Conservation (phyloP, 1,140 invertebrate species). For the Trachymyrmex cornetzi region DNA sequence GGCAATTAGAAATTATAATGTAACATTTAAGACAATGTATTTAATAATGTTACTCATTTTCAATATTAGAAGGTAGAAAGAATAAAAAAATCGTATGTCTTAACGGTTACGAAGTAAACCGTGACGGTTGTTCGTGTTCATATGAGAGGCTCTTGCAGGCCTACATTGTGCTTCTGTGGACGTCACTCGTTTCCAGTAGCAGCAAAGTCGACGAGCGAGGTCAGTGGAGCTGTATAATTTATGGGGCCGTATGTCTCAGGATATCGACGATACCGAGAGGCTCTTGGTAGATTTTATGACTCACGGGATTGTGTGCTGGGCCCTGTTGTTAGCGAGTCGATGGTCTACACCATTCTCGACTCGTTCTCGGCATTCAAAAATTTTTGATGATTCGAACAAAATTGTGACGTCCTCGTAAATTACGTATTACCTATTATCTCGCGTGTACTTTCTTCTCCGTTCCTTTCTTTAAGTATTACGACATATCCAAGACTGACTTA, state of each 20-base stretch:
- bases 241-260: constrained; percentile 69
- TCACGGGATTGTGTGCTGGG: constrained; percentile 34
- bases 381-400: constrained; percentile 30
- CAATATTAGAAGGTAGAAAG: not conserved
- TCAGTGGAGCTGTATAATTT: constrained; percentile 76
- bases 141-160: not conserved
- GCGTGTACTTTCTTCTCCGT: not conserved
- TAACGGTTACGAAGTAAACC: not conserved
- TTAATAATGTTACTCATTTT: not conserved
- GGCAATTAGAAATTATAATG: not conserved
- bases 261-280: constrained; percentile 69
- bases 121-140: not conserved
- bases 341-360: not conserved
- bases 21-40: not conserved
- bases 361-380: constrained; percentile 18
- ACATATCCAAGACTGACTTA: not conserved
- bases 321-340: constrained; percentile 6
- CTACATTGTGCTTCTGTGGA: not conserved
- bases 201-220: constrained; percentile 72
- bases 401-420: constrained; percentile 60
- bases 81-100: not conserved
- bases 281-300: constrained; percentile 73
- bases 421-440: not conserved
- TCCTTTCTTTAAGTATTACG: not conserved
- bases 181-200: constrained; percentile 69